These are phyloP conservation scores for Diadromus collaris DNA, from an alignment of 2,888 invertebrate genomes.

Conservation along the genomic window DNA sequence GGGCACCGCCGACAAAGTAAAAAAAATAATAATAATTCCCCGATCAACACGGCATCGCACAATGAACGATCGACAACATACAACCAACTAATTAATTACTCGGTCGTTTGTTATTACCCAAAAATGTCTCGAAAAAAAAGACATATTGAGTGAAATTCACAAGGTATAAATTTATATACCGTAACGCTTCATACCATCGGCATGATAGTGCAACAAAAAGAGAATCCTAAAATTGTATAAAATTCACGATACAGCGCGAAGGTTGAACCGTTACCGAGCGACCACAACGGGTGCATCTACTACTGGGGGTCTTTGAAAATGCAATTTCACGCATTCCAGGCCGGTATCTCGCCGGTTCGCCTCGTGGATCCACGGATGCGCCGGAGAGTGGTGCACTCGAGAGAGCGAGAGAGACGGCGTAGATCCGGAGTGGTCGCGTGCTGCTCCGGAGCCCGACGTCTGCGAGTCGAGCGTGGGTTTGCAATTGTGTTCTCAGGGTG, in stretches of 20 bases:
- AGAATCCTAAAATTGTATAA: conserved; percentile 6
- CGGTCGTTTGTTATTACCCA: too few relatives aligned
- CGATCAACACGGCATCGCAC: too few relatives aligned
- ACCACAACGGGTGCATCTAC: not conserved
- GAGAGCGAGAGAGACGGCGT: conserved; percentile 18
- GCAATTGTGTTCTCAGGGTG: conserved; percentile 66
- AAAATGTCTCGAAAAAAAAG: not conserved
- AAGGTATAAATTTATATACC: not conserved
- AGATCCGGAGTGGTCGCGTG: conserved; percentile 47
- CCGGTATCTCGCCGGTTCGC: conserved; percentile 23
- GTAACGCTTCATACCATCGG: not conserved
- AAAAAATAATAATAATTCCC: too few relatives aligned
- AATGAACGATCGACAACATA: too few relatives aligned
- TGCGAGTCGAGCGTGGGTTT: conserved; percentile 39
- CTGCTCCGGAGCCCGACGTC: conserved; percentile 12
- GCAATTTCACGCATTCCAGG: conserved; percentile 45
- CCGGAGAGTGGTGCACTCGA: not conserved
- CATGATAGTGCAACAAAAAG: conserved; percentile 2
- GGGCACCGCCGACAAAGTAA: not conserved
- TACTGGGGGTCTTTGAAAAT: conserved; percentile 23
- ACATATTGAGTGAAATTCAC: too few relatives aligned
- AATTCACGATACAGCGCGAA: not conserved
- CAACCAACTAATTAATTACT: too few relatives aligned
- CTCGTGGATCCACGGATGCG: conserved; percentile 24
- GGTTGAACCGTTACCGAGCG: not conserved